A percentile compares a stretch with the other conserved stretches of the same genome.
Evolutionary conservation across 2,797 vertebrate species (phyloP).

Genomic region (Crocidura indochinensis): DNA sequence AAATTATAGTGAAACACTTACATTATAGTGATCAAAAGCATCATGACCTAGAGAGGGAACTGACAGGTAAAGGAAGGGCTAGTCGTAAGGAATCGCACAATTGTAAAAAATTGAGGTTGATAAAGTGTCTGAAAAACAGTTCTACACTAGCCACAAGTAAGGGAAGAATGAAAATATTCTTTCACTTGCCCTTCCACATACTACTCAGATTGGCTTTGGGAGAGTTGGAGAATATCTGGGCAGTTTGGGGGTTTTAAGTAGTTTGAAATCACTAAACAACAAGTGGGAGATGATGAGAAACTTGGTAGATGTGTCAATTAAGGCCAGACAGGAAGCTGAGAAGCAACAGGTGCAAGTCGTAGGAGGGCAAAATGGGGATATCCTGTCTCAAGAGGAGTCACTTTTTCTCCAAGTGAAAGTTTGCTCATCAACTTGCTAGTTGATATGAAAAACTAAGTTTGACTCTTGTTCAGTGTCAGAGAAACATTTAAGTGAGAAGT

Average conservation of each 20-base stretch:
- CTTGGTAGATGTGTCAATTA: background rate
- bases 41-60: background rate
- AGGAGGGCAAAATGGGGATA: background rate
- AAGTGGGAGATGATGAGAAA: background rate
- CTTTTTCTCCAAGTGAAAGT: no score
- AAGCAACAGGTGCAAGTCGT: background rate
- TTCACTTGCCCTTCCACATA: background rate
- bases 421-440: background rate
- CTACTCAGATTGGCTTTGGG: background rate
- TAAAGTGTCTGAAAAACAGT: background rate
- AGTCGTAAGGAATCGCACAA: background rate
- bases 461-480: background rate
- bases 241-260: background rate
- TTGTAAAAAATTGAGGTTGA: background rate
- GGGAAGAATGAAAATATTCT: background rate
- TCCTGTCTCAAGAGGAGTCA: background rate
- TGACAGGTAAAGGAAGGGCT: background rate
- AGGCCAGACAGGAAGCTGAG: background rate
- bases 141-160: background rate
- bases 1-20: background rate
- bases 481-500: slow-evolving; percentile 48
- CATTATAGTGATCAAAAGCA: background rate
- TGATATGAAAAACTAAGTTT: slow-evolving; percentile 1
- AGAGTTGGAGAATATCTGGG: background rate
- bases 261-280: background rate